Evolutionary conservation across 2,797 vertebrate genomes (phyloP).

Genomic region (Salmo trutta): DNA sequence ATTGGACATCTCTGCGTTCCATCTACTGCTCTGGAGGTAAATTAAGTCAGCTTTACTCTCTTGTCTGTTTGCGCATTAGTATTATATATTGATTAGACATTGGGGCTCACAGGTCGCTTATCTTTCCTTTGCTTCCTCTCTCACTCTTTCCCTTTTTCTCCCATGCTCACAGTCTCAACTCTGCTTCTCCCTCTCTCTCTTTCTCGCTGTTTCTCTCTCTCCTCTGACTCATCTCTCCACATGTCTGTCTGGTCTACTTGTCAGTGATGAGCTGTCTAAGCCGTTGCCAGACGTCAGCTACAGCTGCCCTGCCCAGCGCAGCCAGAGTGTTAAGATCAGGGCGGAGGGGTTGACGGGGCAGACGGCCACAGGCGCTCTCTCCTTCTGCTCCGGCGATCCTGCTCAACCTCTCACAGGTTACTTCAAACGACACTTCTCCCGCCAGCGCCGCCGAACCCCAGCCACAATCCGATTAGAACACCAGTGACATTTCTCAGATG

Average conservation of each 20-base stretch:
- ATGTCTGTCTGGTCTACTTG: not conserved
- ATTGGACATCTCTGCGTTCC: not conserved
- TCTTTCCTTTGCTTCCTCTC: not conserved
- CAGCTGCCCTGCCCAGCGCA: not conserved
- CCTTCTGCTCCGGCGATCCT: slow-evolving; percentile 1
- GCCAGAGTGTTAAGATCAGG: not conserved
- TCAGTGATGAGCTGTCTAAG: not conserved
- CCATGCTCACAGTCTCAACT: not conserved
- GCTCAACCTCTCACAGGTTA: slow-evolving; percentile 26
- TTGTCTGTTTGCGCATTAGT: not conserved
- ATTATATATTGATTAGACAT: not conserved
- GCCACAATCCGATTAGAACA: slow-evolving; percentile 36
- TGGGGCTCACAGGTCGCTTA: not conserved
- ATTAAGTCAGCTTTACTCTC: not conserved
- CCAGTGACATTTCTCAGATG: slow-evolving; percentile 59
- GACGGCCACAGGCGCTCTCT: not conserved
- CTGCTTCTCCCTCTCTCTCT: not conserved
- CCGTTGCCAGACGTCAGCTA: not conserved
- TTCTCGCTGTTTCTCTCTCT: not conserved
- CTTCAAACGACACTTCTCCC: slow-evolving; percentile 42
- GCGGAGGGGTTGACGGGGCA: not conserved
- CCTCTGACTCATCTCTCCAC: not conserved
- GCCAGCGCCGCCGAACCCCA: not conserved
- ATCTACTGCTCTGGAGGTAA: slow-evolving; percentile 2
- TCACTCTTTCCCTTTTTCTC: not conserved